phyloP scores from a whole-genome alignment of 2,888 invertebrate species.

The Ochlodes sylvanus region DNA sequence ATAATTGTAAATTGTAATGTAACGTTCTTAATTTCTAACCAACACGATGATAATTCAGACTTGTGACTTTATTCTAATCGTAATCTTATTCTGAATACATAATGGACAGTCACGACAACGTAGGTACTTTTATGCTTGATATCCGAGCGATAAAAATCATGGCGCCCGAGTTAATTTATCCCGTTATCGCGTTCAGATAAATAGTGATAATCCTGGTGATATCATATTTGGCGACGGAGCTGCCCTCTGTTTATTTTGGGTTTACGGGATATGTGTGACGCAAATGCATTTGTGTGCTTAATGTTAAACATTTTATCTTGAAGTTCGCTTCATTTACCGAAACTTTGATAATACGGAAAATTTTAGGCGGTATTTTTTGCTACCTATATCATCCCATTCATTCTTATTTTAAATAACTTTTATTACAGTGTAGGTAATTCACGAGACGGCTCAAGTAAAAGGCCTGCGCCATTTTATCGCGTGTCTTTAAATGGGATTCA shows the following conservation, averaged over 20 bases:
- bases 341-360: too few species aligned
- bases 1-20: not conserved
- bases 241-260: conserved; percentile 54
- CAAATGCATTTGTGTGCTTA: conserved; percentile 18
- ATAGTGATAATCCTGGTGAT: conserved; percentile 71
- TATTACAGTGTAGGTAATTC: not conserved
- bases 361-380: too few species aligned
- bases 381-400: too few species aligned
- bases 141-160: conserved; percentile 41
- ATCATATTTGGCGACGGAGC: conserved; percentile 56
- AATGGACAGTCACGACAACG: conserved; percentile 29
- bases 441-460: conserved; percentile 1
- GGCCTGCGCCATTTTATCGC: conserved; percentile 20
- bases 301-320: not conserved
- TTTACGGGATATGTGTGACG: conserved; percentile 43
- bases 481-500: conserved; percentile 26
- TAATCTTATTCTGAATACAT: conserved; percentile 18
- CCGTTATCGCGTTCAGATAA: conserved; percentile 65
- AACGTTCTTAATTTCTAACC: not conserved
- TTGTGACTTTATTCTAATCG: not conserved
- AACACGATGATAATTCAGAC: not conserved
- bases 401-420: not conserved
- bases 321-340: not conserved
- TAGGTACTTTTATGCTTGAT: conserved; percentile 30
- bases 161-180: conserved; percentile 61